These are phyloP conservation scores for Cacoxenus indagator DNA, from an alignment of 2,888 invertebrate genomes.

Conservation along the genomic window DNA sequence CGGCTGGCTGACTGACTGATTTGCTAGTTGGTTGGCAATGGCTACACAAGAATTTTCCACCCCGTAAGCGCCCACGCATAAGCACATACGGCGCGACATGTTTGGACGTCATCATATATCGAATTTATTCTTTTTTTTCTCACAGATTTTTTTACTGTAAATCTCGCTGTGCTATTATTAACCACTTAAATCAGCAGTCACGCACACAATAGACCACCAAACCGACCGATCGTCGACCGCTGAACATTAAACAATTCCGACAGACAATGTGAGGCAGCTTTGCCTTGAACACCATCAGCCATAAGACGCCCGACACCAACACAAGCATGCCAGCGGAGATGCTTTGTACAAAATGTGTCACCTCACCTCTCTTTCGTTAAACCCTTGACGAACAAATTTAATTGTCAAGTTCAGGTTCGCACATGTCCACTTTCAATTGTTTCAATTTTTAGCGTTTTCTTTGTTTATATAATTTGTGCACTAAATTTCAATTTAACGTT, in stretches of 20 bases:
- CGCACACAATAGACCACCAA: not conserved
- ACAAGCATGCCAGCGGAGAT: not conserved
- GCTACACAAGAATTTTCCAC: not conserved
- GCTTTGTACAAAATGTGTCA: not conserved
- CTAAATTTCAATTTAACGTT: not conserved
- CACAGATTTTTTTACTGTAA: not conserved
- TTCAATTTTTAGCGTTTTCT: not conserved
- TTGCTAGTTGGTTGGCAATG: slow-evolving; percentile 15
- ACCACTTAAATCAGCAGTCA: slow-evolving; percentile 7
- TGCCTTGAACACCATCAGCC: slow-evolving; percentile 2
- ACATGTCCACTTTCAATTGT: not conserved
- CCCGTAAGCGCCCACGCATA: slow-evolving; percentile 27
- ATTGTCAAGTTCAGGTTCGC: slow-evolving; percentile 7
- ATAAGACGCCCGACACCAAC: no score
- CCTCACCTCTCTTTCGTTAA: no score
- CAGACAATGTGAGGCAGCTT: not conserved
- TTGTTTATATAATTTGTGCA: slow-evolving; percentile 13
- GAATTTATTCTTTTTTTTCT: not conserved
- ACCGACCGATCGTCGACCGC: not conserved
- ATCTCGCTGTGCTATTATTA: slow-evolving; percentile 13
- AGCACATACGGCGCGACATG: slow-evolving; percentile 12
- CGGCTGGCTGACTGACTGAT: not conserved
- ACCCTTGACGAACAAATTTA: not conserved
- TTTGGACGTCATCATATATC: not conserved
- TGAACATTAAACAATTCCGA: not conserved